phyloP scores from a whole-genome alignment of 2,888 invertebrate genomes.

The Gerosis bhagava region DNA sequence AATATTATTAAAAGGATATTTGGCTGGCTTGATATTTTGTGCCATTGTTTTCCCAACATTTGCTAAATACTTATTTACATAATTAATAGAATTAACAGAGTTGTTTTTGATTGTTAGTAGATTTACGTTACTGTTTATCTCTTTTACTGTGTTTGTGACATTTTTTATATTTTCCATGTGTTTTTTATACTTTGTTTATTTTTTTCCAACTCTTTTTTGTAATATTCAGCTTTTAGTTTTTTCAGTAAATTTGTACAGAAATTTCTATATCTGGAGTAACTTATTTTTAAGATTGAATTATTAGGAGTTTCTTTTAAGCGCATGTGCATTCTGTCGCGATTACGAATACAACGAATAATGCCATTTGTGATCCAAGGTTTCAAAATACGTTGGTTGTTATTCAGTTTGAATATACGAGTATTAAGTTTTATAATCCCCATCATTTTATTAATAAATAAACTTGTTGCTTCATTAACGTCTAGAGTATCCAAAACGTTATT shows the following conservation, averaged over 20 bases:
- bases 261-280: neutral
- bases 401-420: neutral
- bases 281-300: neutral
- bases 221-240: too few relatives aligned
- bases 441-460: neutral
- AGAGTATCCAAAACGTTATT: neutral
- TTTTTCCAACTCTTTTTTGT: neutral
- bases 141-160: neutral
- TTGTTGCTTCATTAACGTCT: neutral
- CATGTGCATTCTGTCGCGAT: constrained; percentile 1
- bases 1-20: too few relatives aligned
- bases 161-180: neutral
- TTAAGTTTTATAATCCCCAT: neutral
- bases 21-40: neutral
- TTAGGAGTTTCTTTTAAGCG: neutral
- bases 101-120: neutral
- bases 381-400: neutral
- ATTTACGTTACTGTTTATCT: neutral
- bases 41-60: neutral
- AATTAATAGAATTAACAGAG: neutral
- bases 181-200: constrained; percentile 2
- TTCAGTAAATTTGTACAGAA: constrained; percentile 1
- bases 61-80: neutral
- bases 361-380: constrained; percentile 2
- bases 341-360: constrained; percentile 1